Evolutionary conservation across 2,888 invertebrate genomes (phyloP), one percentile per base, ranked within the genome.

Genomic region (Cenopis cana): DNA sequence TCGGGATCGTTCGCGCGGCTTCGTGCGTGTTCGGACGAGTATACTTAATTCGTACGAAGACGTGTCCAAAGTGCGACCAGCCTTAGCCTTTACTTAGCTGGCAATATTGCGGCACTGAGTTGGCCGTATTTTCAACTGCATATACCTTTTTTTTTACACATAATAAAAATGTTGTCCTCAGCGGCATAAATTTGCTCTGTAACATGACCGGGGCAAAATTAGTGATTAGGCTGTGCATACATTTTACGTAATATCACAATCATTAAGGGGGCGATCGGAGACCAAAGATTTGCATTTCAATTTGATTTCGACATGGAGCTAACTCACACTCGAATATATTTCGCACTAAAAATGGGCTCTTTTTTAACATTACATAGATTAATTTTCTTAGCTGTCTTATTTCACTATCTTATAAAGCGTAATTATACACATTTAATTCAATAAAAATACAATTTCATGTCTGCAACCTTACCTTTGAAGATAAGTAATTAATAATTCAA

Each of bases 141-240:
- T n/a, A n/a, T n/a, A n/a, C n/a, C n/a, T n/a, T n/a, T n/a, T n/a
- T n/a, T n/a, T n/a, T n/a, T n/a, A n/a, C n/a, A n/a, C n/a, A n/a
- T n/a, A n/a, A n/a, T n/a, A n/a, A n/a, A n/a, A n/a, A n/a, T n/a
- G n/a, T n/a, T n/a, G n/a, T n/a, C n/a, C n/a, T n/a, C n/a, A n/a
- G n/a, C n/a, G n/a, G n/a, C n/a, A n/a, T n/a, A 29, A 50, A 62
- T 62, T 62, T 36, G 33, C 50, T 36, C 1, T 49, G 61, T 62
- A 49, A 50, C 18, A 18, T 9, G 12, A 50, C 17, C 50, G 17
- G n/a, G 8, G 11, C 50, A 6, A 17, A 29, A 17, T 29, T 62
- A 62, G 61, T 50, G 29, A 60, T 60, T 50, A 50, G 29, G 49
- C 50, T 49, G 33, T 33, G 50, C 50, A 61, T 18, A 60, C 50